Conservation (phyloP, 2,113 vertebrate species). For the Chamaea fasciata region DNA sequence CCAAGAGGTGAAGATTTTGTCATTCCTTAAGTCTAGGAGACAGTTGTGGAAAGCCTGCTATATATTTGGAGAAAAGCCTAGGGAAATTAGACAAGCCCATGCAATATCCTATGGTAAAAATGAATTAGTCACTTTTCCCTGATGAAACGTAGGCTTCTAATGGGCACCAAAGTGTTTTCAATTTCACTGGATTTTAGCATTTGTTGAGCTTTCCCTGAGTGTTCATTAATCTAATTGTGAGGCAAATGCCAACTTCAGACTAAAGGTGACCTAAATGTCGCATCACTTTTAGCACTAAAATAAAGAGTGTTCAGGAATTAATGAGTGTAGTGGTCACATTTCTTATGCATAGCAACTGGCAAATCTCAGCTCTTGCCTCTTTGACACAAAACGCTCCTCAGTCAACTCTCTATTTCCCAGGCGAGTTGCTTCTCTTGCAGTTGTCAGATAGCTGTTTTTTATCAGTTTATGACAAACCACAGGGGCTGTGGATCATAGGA, state of each 20-base stretch:
- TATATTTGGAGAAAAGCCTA: background rate
- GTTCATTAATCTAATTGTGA: constrained; percentile 67
- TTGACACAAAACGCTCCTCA: background rate
- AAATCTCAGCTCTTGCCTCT: background rate
- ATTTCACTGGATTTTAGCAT: constrained; percentile 24
- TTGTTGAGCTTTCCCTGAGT: constrained; percentile 49
- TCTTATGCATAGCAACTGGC: background rate
- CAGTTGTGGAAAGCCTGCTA: background rate
- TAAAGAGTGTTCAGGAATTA: constrained; percentile 60
- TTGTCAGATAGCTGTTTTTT: background rate
- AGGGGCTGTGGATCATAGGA: background rate
- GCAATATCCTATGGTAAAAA: background rate
- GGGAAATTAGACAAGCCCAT: background rate
- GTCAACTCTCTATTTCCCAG: background rate
- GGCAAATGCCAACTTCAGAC: constrained; percentile 63
- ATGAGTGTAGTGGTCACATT: constrained; percentile 29
- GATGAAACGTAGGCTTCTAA: background rate
- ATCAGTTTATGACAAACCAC: background rate
- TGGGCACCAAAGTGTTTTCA: constrained; percentile 2
- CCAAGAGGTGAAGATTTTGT: background rate
- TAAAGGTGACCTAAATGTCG: constrained; percentile 65
- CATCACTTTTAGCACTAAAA: constrained; percentile 43
- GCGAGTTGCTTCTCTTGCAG: background rate
- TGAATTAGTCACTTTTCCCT: background rate
- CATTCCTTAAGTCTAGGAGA: background rate